Conservation (phyloP, 2,888 invertebrate species). For the Globia sparganii region DNA sequence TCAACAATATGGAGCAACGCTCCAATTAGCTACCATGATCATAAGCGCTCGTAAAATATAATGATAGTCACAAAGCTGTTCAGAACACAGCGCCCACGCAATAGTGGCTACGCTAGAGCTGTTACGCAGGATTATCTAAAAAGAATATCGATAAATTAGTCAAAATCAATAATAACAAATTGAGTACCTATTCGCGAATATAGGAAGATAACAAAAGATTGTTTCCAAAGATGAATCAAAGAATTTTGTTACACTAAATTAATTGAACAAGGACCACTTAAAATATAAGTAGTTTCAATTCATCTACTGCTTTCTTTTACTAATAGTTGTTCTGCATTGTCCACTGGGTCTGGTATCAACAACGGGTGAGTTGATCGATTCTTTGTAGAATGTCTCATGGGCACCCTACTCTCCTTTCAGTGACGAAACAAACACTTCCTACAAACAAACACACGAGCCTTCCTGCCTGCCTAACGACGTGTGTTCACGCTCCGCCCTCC, state of each 20-base stretch:
- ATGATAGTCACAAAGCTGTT: slow-evolving; percentile 58
- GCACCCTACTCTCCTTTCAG: slow-evolving; percentile 26
- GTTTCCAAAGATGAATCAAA: background rate
- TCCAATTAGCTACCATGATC: slow-evolving; percentile 62
- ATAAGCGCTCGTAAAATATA: slow-evolving; percentile 66
- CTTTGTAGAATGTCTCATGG: slow-evolving; percentile 12
- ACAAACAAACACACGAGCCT: slow-evolving; percentile 3
- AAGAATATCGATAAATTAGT: background rate
- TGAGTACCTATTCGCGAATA: background rate
- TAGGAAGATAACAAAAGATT: background rate
- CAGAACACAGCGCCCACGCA: slow-evolving; percentile 52
- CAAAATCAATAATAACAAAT: background rate
- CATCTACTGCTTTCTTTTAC: background rate
- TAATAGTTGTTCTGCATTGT: background rate
- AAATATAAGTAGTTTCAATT: background rate
- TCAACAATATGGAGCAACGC: slow-evolving; percentile 25
- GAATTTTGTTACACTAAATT: background rate
- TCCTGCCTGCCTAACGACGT: background rate
- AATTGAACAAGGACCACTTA: background rate
- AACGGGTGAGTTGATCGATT: background rate
- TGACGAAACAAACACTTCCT: background rate
- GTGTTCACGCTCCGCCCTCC: background rate
- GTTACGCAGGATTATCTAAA: background rate
- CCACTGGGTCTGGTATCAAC: background rate
- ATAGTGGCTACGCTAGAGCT: background rate